Percentiles rank a stretch among this genome's conserved stretches.
Evolutionary conservation across 2,888 invertebrate genomes (phyloP).

Genomic region (Eudemis profundana): DNA sequence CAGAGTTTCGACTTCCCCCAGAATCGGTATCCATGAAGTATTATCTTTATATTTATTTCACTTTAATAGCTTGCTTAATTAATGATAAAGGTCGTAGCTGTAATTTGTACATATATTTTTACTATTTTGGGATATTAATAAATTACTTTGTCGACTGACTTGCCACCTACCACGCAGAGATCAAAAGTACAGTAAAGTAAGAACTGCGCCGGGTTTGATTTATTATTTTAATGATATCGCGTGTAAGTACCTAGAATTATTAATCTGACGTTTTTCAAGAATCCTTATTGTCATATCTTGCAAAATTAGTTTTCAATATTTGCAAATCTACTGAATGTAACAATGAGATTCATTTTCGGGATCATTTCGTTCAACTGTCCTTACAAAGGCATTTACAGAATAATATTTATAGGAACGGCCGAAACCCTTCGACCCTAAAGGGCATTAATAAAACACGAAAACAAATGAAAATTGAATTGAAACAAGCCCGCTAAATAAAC

Average conservation of each 20-base stretch:
- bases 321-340: no score
- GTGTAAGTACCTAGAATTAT: neutral
- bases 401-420: constrained; percentile 13
- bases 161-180: constrained; percentile 26
- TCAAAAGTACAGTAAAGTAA: neutral
- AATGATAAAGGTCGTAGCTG: constrained; percentile 31
- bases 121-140: constrained; percentile 29
- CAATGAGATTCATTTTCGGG: neutral
- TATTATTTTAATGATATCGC: neutral
- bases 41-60: constrained; percentile 41
- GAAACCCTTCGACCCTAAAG: constrained; percentile 23
- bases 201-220: neutral
- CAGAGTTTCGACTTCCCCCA: constrained; percentile 48
- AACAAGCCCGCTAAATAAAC: constrained; percentile 69
- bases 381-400: constrained; percentile 6
- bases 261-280: neutral
- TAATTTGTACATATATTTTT: constrained; percentile 28
- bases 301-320: neutral
- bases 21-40: constrained; percentile 37
- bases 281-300: no score
- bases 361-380: constrained; percentile 1
- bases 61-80: constrained; percentile 39
- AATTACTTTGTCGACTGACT: constrained; percentile 30
- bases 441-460: constrained; percentile 45
- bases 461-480: constrained; percentile 67